These are phyloP conservation scores for Cancer borealis DNA, from an alignment of 2,888 invertebrate species.

Conservation along the genomic window DNA sequence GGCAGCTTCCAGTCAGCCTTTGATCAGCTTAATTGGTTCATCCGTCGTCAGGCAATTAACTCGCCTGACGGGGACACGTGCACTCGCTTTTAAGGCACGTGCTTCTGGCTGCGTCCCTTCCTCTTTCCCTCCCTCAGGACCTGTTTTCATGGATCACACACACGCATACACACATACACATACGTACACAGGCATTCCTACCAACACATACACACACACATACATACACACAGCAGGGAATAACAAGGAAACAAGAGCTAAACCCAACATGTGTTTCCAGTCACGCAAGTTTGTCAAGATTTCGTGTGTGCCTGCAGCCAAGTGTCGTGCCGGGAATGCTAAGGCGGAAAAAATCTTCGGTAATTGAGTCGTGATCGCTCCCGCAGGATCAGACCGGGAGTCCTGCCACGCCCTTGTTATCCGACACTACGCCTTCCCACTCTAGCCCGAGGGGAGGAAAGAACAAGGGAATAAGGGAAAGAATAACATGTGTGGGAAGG, in stretches of 20 bases:
- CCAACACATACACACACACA: neutral
- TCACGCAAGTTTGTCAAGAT: conserved; percentile 3
- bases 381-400: neutral
- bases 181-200: neutral
- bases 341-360: neutral
- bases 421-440: no score
- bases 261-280: neutral
- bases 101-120: neutral
- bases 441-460: no score
- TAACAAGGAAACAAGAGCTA: neutral
- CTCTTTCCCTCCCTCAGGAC: neutral
- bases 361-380: conserved; percentile 2
- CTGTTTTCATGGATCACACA: neutral
- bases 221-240: neutral
- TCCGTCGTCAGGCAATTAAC: conserved; percentile 21
- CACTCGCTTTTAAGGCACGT: neutral
- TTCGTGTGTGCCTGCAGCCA: neutral
- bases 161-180: neutral
- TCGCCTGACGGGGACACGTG: neutral
- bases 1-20: conserved; percentile 1
- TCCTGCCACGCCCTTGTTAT: neutral
- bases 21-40: conserved; percentile 25
- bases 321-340: neutral
- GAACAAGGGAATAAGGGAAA: no score
- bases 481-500: no score